A percentile compares a stretch with the other conserved stretches of the same genome.
phyloP scores from a whole-genome alignment of 2,113 vertebrate genomes.

The Progne subis region DNA sequence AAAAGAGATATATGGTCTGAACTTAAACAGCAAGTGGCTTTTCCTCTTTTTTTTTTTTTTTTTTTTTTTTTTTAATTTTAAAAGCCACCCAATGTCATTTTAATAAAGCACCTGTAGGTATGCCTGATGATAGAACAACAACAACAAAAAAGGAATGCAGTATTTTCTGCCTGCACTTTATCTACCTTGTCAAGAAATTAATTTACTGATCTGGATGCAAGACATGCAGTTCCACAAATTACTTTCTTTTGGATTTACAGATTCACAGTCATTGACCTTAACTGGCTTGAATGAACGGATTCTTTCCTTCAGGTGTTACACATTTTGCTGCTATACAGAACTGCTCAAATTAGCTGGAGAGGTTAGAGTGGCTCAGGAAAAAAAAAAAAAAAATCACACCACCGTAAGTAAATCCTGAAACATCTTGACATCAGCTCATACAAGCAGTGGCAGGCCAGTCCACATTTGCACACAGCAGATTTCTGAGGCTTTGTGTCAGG shows the following conservation, averaged over 20 bases:
- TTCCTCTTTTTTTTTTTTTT: background rate
- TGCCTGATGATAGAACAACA: constrained; percentile 53
- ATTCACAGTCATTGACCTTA: constrained; percentile 53
- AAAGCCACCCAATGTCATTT: constrained; percentile 42
- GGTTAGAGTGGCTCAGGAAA: constrained; percentile 34
- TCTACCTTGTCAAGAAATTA: constrained; percentile 57
- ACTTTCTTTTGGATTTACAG: constrained; percentile 58
- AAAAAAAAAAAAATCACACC: constrained; percentile 42
- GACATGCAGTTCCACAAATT: constrained; percentile 62
- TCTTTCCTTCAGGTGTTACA: constrained; percentile 48
- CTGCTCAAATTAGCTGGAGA: constrained; percentile 60
- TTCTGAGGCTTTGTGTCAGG: constrained; percentile 68
- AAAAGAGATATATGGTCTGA: constrained; percentile 65
- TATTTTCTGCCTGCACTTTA: constrained; percentile 33
- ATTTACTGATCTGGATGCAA: constrained; percentile 64
- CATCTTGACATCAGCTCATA: constrained; percentile 69
- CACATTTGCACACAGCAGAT: constrained; percentile 37
- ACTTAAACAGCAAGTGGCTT: constrained; percentile 49
- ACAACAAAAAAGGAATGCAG: background rate
- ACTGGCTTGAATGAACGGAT: constrained; percentile 32
- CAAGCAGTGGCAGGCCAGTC: constrained; percentile 67
- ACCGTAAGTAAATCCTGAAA: constrained; percentile 70
- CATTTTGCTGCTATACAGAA: constrained; percentile 59
- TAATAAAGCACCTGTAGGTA: constrained; percentile 73
- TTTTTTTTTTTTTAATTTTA: background rate